phyloP scores from a whole-genome alignment of 2,797 vertebrate genomes.

The Erpetoichthys calabaricus region DNA sequence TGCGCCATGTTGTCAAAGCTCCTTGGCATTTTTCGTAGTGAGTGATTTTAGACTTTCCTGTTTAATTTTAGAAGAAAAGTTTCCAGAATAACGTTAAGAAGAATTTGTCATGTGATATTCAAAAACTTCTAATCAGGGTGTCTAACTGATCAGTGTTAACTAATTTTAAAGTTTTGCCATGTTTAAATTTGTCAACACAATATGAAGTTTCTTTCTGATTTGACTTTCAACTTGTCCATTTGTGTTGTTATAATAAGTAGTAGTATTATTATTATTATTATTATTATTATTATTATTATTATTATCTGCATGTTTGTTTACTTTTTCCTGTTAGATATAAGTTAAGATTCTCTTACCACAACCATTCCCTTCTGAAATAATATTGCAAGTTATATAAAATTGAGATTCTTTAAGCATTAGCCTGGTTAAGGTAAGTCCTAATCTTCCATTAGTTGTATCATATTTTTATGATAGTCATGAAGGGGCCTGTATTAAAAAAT shows the following conservation, averaged over 20 bases:
- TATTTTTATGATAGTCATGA: slow-evolving; percentile 24
- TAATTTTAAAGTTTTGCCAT: slow-evolving; percentile 8
- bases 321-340: slow-evolving; percentile 76
- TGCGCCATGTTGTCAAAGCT: too few species aligned
- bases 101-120: too few species aligned
- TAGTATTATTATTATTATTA: too few species aligned
- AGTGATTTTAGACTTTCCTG: too few species aligned
- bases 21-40: too few species aligned
- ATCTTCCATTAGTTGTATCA: slow-evolving; percentile 80
- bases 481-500: slow-evolving; percentile 38
- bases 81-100: too few species aligned
- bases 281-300: too few species aligned
- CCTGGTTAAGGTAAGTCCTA: slow-evolving; percentile 95
- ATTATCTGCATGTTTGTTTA: slow-evolving; percentile 91
- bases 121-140: too few species aligned
- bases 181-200: slow-evolving; percentile 61
- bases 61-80: too few species aligned
- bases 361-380: slow-evolving; percentile 75
- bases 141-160: too few species aligned
- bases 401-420: slow-evolving; percentile 86
- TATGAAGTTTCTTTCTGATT: slow-evolving; percentile 93
- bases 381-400: slow-evolving; percentile 65
- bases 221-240: slow-evolving; percentile 71
- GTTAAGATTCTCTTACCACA: slow-evolving; percentile 78
- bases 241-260: too few species aligned